Evolutionary conservation across 2,113 vertebrate species (phyloP).

Genomic region (Cyprinodon tularosa): DNA sequence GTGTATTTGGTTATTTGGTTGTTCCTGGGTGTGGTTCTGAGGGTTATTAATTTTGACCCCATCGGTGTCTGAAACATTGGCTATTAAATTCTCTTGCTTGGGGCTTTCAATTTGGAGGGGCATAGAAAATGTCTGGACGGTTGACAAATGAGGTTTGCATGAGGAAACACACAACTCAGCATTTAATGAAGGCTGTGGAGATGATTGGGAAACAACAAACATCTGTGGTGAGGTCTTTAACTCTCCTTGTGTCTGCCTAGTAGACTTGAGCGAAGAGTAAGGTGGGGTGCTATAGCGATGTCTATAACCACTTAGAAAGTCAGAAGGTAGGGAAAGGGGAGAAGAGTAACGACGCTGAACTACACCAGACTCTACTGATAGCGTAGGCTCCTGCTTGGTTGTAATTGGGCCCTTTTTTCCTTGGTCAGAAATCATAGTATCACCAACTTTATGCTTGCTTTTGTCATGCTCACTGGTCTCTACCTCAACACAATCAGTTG

Average conservation of each 20-base stretch:
- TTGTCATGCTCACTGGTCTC: slow-evolving; percentile 20
- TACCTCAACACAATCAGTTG: slow-evolving; percentile 47
- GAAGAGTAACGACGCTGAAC: slow-evolving; percentile 19
- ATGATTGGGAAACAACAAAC: slow-evolving; percentile 33
- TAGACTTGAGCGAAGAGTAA: slow-evolving; percentile 74
- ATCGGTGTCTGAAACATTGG: slow-evolving; percentile 26
- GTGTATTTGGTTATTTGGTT: slow-evolving; percentile 26
- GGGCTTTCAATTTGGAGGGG: slow-evolving; percentile 32
- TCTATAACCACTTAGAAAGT: slow-evolving; percentile 63
- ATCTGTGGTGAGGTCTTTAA: slow-evolving; percentile 24
- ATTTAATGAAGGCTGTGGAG: slow-evolving; percentile 12
- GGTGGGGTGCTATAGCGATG: slow-evolving; percentile 72
- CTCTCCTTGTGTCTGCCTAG: slow-evolving; percentile 54
- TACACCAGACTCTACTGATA: slow-evolving; percentile 44
- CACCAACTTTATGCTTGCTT: slow-evolving; percentile 8
- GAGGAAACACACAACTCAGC: not conserved
- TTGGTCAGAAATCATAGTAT: slow-evolving; percentile 41
- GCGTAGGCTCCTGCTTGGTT: slow-evolving; percentile 35
- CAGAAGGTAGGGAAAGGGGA: slow-evolving; percentile 61
- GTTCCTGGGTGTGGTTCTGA: slow-evolving; percentile 5
- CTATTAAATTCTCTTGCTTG: slow-evolving; percentile 10
- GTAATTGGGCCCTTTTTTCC: slow-evolving; percentile 7
- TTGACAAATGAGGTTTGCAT: slow-evolving; percentile 13
- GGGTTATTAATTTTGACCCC: slow-evolving; percentile 22
- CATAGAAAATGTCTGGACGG: slow-evolving; percentile 4